Conservation (phyloP, 2,888 invertebrate genomes). For the Biston stratarius region DNA sequence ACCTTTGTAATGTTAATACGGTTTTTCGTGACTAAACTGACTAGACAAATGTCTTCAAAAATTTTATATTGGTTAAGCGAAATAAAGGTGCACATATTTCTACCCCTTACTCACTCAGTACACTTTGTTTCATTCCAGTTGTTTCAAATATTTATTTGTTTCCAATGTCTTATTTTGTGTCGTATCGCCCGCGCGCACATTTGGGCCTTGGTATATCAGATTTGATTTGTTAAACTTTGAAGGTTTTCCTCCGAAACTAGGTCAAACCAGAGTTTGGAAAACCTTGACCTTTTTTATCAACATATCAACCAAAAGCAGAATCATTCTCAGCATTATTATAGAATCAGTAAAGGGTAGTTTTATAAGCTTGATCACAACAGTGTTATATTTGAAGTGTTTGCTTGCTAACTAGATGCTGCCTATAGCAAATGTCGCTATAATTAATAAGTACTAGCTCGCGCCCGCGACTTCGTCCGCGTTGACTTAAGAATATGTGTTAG, state of each 20-base stretch:
- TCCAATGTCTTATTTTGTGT: neutral
- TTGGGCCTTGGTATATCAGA: slow-evolving; percentile 5
- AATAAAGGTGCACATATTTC: too few relatives aligned
- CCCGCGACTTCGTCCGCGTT: too few relatives aligned
- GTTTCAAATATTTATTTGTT: neutral
- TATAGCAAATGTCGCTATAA: neutral
- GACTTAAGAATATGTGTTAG: too few relatives aligned
- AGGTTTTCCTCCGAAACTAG: slow-evolving; percentile 17
- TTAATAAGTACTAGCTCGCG: too few relatives aligned
- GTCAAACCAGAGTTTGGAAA: slow-evolving; percentile 16
- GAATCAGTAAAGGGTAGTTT: neutral
- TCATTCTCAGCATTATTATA: neutral
- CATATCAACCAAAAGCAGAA: neutral
- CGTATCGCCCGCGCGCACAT: slow-evolving; percentile 4
- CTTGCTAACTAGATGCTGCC: too few relatives aligned
- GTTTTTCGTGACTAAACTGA: too few relatives aligned
- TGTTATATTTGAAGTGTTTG: neutral
- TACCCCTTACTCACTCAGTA: neutral
- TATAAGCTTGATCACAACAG: neutral
- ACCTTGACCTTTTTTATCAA: slow-evolving; percentile 17
- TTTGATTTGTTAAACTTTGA: slow-evolving; percentile 17
- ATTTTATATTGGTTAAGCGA: too few relatives aligned
- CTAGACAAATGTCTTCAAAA: too few relatives aligned
- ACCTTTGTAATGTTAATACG: too few relatives aligned
- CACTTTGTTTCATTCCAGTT: neutral